A percentile compares a stretch with the other conserved stretches of the same genome.
These are phyloP conservation scores for Mus spretus DNA, from an alignment of 2,797 vertebrate genomes.

Conservation along the genomic window DNA sequence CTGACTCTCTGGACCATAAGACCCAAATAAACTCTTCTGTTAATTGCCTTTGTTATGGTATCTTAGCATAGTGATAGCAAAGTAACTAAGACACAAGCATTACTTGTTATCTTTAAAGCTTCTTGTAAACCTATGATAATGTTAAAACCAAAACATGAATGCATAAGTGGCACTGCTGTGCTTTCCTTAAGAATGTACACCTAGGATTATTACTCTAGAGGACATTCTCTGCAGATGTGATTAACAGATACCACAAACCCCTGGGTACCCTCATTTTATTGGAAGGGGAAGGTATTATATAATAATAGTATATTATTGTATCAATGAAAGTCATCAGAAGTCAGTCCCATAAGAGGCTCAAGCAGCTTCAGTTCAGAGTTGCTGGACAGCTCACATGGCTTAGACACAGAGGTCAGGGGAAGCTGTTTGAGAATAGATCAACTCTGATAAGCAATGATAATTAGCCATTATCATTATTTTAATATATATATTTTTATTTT, in stretches of 20 bases:
- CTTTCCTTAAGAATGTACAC: neutral
- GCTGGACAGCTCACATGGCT: neutral
- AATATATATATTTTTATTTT: neutral
- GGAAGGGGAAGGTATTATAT: neutral
- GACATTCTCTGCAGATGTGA: neutral
- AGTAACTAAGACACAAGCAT: neutral
- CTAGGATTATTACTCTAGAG: neutral
- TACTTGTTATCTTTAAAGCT: neutral
- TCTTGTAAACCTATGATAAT: conserved; percentile 5
- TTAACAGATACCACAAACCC: neutral
- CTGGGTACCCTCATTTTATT: neutral
- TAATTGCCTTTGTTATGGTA: neutral
- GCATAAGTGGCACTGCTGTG: neutral
- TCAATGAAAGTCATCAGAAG: conserved; percentile 1
- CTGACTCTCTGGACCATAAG: neutral
- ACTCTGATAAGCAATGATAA: neutral
- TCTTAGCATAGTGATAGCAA: neutral
- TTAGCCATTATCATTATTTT: neutral
- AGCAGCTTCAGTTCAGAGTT: neutral
- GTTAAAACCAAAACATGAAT: conserved; percentile 27
- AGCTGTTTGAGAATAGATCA: neutral
- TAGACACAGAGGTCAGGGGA: neutral
- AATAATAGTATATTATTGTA: neutral
- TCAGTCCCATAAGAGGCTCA: neutral
- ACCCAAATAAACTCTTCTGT: neutral